Conservation (phyloP, 2,888 invertebrate genomes). For the Drosophila phalerata region DNA sequence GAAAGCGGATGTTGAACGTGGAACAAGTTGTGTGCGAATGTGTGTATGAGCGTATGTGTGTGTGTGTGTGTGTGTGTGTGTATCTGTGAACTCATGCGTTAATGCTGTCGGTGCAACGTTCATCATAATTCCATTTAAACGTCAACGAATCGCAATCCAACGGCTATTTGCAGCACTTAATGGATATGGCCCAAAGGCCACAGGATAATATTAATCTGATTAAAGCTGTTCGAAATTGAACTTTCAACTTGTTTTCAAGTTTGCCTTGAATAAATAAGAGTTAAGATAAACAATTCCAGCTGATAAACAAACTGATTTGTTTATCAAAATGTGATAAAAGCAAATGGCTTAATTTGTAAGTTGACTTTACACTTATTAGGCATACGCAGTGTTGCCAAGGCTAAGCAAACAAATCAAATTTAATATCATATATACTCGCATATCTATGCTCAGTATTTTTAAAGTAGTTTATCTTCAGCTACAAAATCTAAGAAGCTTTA, state of each 20-base stretch:
- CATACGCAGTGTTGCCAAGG: slow-evolving; percentile 37
- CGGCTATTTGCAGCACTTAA: slow-evolving; percentile 31
- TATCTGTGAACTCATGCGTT: background rate
- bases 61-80: background rate
- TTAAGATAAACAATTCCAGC: slow-evolving; percentile 27
- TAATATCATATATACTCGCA: background rate
- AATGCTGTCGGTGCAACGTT: slow-evolving; percentile 28
- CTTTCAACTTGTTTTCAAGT: background rate
- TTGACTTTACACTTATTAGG: slow-evolving; percentile 19
- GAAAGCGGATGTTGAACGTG: slow-evolving; percentile 38
- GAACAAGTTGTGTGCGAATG: slow-evolving; percentile 14
- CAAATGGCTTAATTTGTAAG: slow-evolving; percentile 23
- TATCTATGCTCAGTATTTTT: slow-evolving; percentile 9
- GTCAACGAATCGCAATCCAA: slow-evolving; percentile 12
- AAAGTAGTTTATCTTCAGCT: background rate
- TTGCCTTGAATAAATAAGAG: slow-evolving; percentile 2
- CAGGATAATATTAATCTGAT: slow-evolving; percentile 29
- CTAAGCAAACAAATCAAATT: background rate
- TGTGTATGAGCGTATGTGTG: background rate
- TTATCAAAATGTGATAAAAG: slow-evolving; percentile 47
- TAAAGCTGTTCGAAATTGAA: slow-evolving; percentile 16
- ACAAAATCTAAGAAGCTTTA: too few relatives aligned
- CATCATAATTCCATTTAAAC: slow-evolving; percentile 40
- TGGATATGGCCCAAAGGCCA: slow-evolving; percentile 19
- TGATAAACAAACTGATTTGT: slow-evolving; percentile 34